phyloP scores from a whole-genome alignment of 2,888 invertebrate genomes.

The Hydropsyche betteni region DNA sequence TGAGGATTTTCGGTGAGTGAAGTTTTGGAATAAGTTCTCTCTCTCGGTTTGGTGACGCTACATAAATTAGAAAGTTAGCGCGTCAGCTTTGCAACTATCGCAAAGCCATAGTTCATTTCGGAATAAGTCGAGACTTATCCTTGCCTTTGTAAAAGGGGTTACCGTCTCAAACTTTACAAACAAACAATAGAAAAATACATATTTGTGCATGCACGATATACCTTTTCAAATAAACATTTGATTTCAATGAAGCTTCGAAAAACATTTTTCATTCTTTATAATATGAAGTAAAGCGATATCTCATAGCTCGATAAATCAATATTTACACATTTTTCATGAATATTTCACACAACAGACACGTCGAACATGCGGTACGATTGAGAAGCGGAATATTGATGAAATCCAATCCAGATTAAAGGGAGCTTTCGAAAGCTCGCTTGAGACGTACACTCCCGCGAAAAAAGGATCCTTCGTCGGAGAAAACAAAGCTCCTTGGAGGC shows the following conservation, averaged over 20 bases:
- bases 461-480: not conserved
- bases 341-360: not conserved
- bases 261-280: too few species aligned
- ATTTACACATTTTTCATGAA: not conserved
- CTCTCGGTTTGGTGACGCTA: slow-evolving; percentile 21
- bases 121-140: slow-evolving; percentile 28
- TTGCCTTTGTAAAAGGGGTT: too few species aligned
- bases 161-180: too few species aligned
- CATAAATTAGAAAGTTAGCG: slow-evolving; percentile 40
- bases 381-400: slow-evolving; percentile 15
- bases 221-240: too few species aligned
- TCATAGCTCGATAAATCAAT: too few species aligned
- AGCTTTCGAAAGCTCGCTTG: not conserved
- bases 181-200: too few species aligned
- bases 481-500: slow-evolving; percentile 33
- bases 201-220: too few species aligned
- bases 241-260: too few species aligned
- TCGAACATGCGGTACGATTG: not conserved
- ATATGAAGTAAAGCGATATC: too few species aligned
- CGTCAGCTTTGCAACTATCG: slow-evolving; percentile 39
- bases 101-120: slow-evolving; percentile 38
- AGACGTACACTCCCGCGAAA: not conserved
- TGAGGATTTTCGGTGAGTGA: not conserved
- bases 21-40: slow-evolving; percentile 13
- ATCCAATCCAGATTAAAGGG: slow-evolving; percentile 16